Evolutionary conservation across 2,797 vertebrate species (phyloP).

Genomic region (Nyctalus aviator): DNA sequence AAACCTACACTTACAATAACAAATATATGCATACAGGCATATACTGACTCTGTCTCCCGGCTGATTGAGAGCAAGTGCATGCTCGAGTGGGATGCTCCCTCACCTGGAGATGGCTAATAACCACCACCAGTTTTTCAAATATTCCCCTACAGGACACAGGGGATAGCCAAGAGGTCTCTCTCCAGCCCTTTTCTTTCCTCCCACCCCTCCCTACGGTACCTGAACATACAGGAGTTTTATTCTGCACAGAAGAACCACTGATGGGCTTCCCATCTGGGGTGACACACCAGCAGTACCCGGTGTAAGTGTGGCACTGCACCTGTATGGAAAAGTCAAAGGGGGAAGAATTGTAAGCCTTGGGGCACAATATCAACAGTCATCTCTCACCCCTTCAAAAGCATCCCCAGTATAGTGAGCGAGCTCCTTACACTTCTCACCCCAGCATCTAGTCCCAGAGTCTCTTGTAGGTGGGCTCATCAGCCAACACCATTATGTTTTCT

Average conservation of each 20-base stretch:
- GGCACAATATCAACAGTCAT: not conserved
- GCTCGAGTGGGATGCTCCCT: not conserved
- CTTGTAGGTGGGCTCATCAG: not conserved
- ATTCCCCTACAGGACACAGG: not conserved
- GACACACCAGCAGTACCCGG: constrained; percentile 99
- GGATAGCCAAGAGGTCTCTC: constrained; percentile 6
- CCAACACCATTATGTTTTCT: not conserved
- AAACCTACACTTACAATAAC: constrained; percentile 32
- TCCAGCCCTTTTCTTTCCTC: constrained; percentile 47
- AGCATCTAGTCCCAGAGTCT: not conserved
- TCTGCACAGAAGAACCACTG: constrained; percentile 98
- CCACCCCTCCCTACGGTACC: constrained; percentile 90
- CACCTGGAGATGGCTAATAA: not conserved
- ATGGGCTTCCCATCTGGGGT: constrained; percentile 97
- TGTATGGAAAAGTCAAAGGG: constrained; percentile 83
- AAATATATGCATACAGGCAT: not conserved
- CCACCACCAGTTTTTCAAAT: not conserved
- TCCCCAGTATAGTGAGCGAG: fast-evolving
- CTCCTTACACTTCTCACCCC: not conserved
- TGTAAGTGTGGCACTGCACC: constrained; percentile 99
- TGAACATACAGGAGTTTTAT: constrained; percentile 99
- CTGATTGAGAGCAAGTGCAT: not conserved
- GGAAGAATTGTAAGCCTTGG: constrained; percentile 69
- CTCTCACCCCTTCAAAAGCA: not conserved
- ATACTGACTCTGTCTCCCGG: not conserved